phyloP scores from a whole-genome alignment of 2,113 vertebrate species.

The Phaethon lepturus region DNA sequence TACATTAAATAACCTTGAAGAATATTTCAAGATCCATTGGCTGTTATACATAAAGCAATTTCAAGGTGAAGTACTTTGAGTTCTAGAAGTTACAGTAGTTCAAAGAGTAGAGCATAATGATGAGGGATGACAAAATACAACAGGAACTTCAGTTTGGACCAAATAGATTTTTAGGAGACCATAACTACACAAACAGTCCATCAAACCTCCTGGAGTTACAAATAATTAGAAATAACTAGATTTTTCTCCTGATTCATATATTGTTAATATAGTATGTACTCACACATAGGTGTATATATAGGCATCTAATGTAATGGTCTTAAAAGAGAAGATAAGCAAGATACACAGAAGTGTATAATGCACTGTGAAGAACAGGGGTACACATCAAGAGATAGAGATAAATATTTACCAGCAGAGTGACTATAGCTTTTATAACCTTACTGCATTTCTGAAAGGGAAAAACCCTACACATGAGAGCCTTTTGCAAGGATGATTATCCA shows the following conservation, averaged over 20 bases:
- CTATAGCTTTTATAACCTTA: neutral
- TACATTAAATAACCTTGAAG: neutral
- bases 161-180: neutral
- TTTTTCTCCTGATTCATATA: neutral
- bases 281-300: neutral
- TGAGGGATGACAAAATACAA: neutral
- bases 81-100: neutral
- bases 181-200: neutral
- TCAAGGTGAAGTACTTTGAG: neutral
- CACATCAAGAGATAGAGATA: neutral
- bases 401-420: neutral
- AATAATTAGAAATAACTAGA: neutral
- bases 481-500: neutral
- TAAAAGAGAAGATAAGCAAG: neutral
- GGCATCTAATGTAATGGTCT: neutral
- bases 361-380: neutral
- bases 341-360: neutral
- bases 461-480: neutral
- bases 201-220: neutral
- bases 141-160: neutral
- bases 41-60: neutral
- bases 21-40: neutral
- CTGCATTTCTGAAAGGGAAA: neutral
- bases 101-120: neutral
- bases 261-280: neutral